Base-by-base conservation (phyloP, 2,113 vertebrate genomes). In the Bos javanicus region DNA sequence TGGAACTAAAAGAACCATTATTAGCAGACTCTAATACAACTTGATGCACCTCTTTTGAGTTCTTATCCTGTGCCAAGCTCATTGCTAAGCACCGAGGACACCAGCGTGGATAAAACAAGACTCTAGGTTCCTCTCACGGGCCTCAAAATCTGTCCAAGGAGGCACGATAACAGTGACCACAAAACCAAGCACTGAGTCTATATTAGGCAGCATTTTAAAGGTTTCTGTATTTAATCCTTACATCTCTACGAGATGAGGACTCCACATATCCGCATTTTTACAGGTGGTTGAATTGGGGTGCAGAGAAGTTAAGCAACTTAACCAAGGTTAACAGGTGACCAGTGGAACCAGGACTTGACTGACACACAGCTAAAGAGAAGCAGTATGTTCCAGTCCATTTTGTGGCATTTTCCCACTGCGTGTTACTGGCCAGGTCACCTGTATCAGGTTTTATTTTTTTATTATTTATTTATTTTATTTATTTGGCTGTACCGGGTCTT, bases 371-470 rank as follows among this genome's bases (percentile, higher is more conserved):
- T 82, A 16, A 87, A 25, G 6, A 11, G 9, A 54, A 33, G 1
- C 16, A 52, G 46, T 2, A 2, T 9, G 9, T 50, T 71, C 33
- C 50, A 15, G 80, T 30, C 43, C 15, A 11, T 71, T 90, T 52
- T 96, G 64, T 14, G 62, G 23, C 26, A 19, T 59, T 28, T 8
- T 56, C 43, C 16, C 25, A 3, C 62, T 7, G 11, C 84, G 62
- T 13, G 8, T 92, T 76, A 78, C n/a, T 2, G 48, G 52, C 28
- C 7, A 59, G 57, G 25, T 57, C 33, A 0, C 13, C 12, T n/a
- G 17, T 25, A 5, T n/a, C 39, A 0, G 56, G 4, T 60, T 71
- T 36, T 71, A 3, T 71, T 23, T 25, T 12, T 5, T 1, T 28
- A 15, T 36, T 74, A 14, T 21, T 19, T 74, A 26, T 21, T 19